These are phyloP conservation scores for Heliconius sara DNA, from an alignment of 2,888 invertebrate genomes.

Conservation along the genomic window DNA sequence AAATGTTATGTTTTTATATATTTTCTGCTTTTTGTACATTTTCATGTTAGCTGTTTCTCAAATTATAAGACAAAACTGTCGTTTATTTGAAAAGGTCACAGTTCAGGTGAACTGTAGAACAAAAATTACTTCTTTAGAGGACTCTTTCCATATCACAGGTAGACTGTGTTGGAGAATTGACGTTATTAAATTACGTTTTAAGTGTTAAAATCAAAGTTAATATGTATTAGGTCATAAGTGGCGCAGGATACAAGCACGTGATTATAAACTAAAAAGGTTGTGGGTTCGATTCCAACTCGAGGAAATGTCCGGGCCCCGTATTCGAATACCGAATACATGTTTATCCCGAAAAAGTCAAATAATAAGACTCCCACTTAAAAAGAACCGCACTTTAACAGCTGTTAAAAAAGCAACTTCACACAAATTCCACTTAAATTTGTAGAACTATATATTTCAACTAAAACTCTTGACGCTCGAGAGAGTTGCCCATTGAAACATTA, in stretches of 20 bases:
- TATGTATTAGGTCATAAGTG: too few relatives aligned
- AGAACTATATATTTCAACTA: background rate
- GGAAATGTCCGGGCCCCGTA: too few relatives aligned
- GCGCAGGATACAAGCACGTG: too few relatives aligned
- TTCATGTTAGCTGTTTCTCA: constrained; percentile 1
- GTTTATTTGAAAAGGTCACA: background rate
- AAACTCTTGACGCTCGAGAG: background rate
- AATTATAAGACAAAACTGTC: background rate
- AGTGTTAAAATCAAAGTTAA: too few relatives aligned
- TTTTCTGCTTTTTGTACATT: background rate
- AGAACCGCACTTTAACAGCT: background rate
- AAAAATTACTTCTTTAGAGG: background rate
- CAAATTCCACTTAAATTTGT: background rate
- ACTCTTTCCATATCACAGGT: background rate
- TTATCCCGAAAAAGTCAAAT: too few relatives aligned
- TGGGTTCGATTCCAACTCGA: background rate
- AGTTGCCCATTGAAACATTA: background rate
- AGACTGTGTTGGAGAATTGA: background rate
- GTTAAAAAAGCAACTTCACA: background rate
- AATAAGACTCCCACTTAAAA: background rate
- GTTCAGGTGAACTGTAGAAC: background rate
- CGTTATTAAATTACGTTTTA: background rate
- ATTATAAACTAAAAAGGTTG: background rate
- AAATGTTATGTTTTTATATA: background rate
- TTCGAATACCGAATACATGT: too few relatives aligned